Percentiles rank a stretch among this genome's conserved stretches.
phyloP scores from a whole-genome alignment of 1,140 invertebrate species.

The Temnothorax nylanderi region DNA sequence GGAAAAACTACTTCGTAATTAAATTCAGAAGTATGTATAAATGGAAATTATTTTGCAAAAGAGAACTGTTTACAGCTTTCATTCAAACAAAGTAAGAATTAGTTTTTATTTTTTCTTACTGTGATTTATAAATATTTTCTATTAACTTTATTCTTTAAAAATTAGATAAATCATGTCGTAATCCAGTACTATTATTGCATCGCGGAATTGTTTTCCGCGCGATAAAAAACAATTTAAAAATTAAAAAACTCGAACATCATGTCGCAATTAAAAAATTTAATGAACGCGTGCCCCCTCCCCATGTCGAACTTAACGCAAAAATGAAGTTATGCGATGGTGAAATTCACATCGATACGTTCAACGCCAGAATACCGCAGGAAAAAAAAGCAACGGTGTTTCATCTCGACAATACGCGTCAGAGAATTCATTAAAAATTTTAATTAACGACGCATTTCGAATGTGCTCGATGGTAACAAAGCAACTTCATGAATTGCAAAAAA shows the following conservation, averaged over 20 bases:
- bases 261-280: constrained; percentile 57
- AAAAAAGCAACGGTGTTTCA: constrained; percentile 36
- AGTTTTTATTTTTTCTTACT: background rate
- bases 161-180: background rate
- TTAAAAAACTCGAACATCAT: constrained; percentile 17
- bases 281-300: constrained; percentile 9
- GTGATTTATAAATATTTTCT: background rate
- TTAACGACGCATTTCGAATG: constrained; percentile 53
- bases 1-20: constrained; percentile 73
- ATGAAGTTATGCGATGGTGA: constrained; percentile 42
- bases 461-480: constrained; percentile 40
- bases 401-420: constrained; percentile 40
- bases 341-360: constrained; percentile 52
- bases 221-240: constrained; percentile 32
- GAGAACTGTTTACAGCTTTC: background rate
- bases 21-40: constrained; percentile 57
- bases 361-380: constrained; percentile 28
- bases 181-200: background rate
- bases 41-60: background rate
- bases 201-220: background rate
- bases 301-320: constrained; percentile 36
- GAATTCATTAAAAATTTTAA: constrained; percentile 63
- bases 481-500: constrained; percentile 25
- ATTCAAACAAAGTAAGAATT: background rate
- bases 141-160: background rate